Conservation (phyloP, 2,113 vertebrate genomes). For the Tragelaphus buxtoni region DNA sequence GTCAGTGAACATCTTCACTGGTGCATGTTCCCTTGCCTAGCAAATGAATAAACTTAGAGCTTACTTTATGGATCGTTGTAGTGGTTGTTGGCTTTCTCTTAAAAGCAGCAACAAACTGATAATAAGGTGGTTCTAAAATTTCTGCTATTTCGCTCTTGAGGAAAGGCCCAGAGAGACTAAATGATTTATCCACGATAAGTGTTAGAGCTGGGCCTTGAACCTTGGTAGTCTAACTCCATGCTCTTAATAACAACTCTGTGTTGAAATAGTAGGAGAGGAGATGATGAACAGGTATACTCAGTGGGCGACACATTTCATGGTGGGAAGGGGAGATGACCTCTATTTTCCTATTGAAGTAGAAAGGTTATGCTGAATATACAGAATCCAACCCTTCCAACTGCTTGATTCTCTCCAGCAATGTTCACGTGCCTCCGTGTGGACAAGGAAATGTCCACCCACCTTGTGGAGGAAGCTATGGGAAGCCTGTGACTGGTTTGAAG, state of each 20-base stretch:
- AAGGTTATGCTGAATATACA: neutral
- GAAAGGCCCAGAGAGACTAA: neutral
- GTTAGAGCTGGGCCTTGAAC: neutral
- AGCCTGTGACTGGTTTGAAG: neutral
- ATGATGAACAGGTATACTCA: neutral
- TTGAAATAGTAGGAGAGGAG: neutral
- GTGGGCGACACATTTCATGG: neutral
- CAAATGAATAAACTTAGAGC: neutral
- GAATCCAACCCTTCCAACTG: neutral
- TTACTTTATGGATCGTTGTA: neutral
- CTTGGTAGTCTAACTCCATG: neutral
- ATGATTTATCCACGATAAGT: neutral
- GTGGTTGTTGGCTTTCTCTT: neutral
- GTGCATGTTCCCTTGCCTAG: neutral
- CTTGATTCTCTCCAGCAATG: neutral
- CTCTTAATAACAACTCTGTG: neutral
- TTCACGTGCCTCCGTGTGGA: neutral
- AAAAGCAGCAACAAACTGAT: neutral
- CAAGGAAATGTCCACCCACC: neutral
- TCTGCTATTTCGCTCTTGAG: neutral
- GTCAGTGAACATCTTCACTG: neutral
- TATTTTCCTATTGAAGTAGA: neutral
- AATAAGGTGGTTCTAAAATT: neutral
- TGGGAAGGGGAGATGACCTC: neutral
- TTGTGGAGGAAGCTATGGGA: neutral